Evolutionary conservation across 1,140 invertebrate species (phyloP).

Genomic region (Zaprionus ornatus): DNA sequence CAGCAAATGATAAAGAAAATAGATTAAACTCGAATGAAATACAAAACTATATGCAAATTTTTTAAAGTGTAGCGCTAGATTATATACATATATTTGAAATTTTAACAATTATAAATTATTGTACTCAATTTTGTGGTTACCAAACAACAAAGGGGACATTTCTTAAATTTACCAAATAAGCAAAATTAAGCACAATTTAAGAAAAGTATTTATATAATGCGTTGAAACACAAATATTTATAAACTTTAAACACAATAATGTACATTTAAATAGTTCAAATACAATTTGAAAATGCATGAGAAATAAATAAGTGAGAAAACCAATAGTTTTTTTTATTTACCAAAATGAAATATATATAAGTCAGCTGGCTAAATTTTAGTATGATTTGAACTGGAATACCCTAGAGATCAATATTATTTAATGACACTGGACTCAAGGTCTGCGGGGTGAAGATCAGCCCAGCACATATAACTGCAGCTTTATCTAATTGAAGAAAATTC

Average conservation of each 20-base stretch:
- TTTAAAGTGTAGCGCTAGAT: slow-evolving; percentile 56
- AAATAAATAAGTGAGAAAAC: slow-evolving; percentile 58
- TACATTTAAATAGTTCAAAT: slow-evolving; percentile 79
- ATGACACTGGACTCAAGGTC: too few relatives aligned
- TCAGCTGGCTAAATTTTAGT: neutral
- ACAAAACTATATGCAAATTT: slow-evolving; percentile 53
- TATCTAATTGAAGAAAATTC: too few relatives aligned
- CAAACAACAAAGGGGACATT: slow-evolving; percentile 40
- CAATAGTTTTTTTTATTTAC: neutral
- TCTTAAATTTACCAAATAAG: slow-evolving; percentile 46
- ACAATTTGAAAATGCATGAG: slow-evolving; percentile 77
- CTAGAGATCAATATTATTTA: too few relatives aligned
- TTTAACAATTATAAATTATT: slow-evolving; percentile 66
- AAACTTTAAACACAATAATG: slow-evolving; percentile 72
- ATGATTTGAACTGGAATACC: neutral
- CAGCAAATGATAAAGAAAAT: slow-evolving; percentile 51
- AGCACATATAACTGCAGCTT: neutral
- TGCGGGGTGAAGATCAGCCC: too few relatives aligned
- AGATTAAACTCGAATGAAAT: slow-evolving; percentile 53
- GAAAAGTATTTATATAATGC: slow-evolving; percentile 58
- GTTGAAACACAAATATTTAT: slow-evolving; percentile 75
- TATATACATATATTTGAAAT: slow-evolving; percentile 59
- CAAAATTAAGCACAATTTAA: slow-evolving; percentile 63
- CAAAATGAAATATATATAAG: too few relatives aligned
- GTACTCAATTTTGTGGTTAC: slow-evolving; percentile 56